A percentile compares a stretch with the other conserved stretches of the same genome.
These are phyloP conservation scores for Atractosteus spatula DNA, from an alignment of 2,113 vertebrate genomes.

Conservation along the genomic window DNA sequence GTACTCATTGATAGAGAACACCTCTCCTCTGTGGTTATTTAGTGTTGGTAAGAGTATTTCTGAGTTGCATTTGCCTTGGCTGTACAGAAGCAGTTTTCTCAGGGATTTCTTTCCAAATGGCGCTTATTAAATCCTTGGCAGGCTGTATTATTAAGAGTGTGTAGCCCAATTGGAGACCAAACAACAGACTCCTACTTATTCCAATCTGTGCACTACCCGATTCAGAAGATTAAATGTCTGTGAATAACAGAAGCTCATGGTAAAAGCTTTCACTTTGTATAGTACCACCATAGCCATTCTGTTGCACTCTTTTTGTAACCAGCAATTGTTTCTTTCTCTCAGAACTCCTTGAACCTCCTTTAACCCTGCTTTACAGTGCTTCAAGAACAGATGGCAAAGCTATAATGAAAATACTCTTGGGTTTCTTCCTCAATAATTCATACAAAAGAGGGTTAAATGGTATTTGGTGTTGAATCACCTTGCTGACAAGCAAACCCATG, in stretches of 20 bases:
- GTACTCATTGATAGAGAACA: no score
- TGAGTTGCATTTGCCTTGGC: no score
- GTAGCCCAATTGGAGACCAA: not conserved
- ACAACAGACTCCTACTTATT: not conserved
- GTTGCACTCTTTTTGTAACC: no score
- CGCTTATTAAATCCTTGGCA: no score
- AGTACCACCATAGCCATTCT: no score
- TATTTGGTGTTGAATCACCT: slow-evolving; percentile 37
- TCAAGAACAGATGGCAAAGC: slow-evolving; percentile 52
- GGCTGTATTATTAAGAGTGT: not conserved
- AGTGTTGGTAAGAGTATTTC: no score
- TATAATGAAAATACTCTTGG: slow-evolving; percentile 41
- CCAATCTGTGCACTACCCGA: not conserved
- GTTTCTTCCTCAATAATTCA: slow-evolving; percentile 45
- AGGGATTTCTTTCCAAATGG: no score
- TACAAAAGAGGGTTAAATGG: slow-evolving; percentile 47
- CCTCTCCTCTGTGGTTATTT: no score
- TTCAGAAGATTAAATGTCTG: slow-evolving; percentile 5
- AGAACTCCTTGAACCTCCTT: not conserved
- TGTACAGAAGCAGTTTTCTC: no score
- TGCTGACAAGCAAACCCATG: slow-evolving; percentile 21
- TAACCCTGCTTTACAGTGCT: not conserved
- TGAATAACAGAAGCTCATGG: no score
- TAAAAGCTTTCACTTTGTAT: no score
- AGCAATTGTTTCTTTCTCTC: no score